phyloP scores from a whole-genome alignment of 2,797 vertebrate genomes.

The Rhinella marina region DNA sequence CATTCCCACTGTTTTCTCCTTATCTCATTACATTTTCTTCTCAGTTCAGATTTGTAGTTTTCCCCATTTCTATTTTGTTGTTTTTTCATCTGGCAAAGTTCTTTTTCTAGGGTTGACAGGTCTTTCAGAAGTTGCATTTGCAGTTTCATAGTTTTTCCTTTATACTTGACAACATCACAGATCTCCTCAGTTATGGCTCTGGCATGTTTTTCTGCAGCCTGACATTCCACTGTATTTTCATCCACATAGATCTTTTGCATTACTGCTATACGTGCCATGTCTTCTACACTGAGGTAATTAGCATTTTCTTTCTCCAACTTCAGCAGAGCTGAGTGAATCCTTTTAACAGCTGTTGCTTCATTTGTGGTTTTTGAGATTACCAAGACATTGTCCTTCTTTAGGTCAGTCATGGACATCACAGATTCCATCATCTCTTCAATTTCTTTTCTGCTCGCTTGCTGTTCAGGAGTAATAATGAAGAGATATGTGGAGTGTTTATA shows the following conservation, averaged over 20 bases:
- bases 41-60: slow-evolving; percentile 66
- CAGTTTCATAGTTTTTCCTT: slow-evolving; percentile 74
- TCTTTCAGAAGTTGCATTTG: slow-evolving; percentile 76
- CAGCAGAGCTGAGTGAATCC: slow-evolving; percentile 49
- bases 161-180: slow-evolving; percentile 65
- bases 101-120: slow-evolving; percentile 74
- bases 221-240: slow-evolving; percentile 75
- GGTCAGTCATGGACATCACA: background rate
- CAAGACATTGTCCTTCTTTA: background rate
- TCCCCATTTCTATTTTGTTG: slow-evolving; percentile 58
- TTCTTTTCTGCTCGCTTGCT: slow-evolving; percentile 23
- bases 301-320: background rate
- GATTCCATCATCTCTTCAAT: background rate
- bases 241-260: slow-evolving; percentile 68
- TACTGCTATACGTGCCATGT: background rate
- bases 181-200: slow-evolving; percentile 71
- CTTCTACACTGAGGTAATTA: background rate
- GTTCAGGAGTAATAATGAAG: slow-evolving; percentile 68
- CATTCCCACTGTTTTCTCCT: background rate
- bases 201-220: slow-evolving; percentile 62
- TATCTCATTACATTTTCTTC: slow-evolving; percentile 68
- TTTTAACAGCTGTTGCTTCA: slow-evolving; percentile 55
- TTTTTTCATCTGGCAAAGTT: slow-evolving; percentile 71
- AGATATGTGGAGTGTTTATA: slow-evolving; percentile 63
- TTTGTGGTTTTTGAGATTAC: slow-evolving; percentile 62